These are phyloP conservation scores for Cryptoprocta ferox DNA, from an alignment of 2,797 vertebrate genomes.

Conservation along the genomic window DNA sequence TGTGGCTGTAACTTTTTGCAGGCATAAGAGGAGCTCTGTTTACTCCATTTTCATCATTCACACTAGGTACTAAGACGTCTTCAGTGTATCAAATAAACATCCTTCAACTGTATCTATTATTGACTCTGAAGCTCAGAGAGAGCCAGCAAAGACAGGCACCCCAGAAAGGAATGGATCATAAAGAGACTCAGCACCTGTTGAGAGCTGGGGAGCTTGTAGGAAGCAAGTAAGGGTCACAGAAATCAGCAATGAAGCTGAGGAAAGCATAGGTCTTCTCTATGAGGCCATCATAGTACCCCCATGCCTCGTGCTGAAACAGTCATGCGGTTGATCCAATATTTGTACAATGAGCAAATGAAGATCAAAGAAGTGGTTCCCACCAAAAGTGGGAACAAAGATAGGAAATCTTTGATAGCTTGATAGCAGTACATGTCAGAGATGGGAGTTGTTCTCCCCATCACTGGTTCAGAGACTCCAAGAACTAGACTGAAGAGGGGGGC, in stretches of 20 bases:
- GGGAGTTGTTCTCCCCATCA: neutral
- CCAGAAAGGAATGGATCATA: neutral
- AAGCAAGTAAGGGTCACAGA: neutral
- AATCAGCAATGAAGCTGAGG: neutral
- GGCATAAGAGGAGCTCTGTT: neutral
- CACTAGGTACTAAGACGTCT: neutral
- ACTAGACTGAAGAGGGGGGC: neutral
- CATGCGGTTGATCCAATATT: neutral
- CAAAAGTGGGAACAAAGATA: neutral
- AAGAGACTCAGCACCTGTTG: neutral
- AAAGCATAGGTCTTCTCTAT: neutral
- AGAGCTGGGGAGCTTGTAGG: neutral
- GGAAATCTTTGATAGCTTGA: neutral
- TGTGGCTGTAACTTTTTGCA: neutral
- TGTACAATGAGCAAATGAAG: conserved; percentile 27
- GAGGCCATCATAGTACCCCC: neutral
- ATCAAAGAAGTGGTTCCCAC: neutral
- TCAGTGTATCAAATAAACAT: conserved; percentile 2
- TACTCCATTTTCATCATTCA: neutral
- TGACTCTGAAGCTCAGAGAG: neutral
- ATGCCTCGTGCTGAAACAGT: neutral
- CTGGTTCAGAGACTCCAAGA: neutral
- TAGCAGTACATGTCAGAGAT: neutral
- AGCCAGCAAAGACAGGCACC: neutral
- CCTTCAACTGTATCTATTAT: neutral